Percentiles rank a stretch among this genome's conserved stretches.
Conservation (phyloP, 2,113 vertebrate species). For the Haemorhous mexicanus region DNA sequence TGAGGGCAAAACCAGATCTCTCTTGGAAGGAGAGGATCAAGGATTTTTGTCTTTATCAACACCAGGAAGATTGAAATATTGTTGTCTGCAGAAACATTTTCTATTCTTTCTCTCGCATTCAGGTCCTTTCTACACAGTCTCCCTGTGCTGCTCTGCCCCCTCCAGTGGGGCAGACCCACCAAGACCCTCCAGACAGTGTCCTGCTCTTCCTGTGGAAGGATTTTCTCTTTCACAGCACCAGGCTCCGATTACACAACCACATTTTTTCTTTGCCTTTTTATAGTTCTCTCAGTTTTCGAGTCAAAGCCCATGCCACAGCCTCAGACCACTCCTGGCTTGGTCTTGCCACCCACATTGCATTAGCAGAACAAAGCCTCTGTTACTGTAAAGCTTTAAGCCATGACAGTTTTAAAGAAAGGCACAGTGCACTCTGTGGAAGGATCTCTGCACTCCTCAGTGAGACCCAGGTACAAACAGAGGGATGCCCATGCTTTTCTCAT, state of each 20-base stretch:
- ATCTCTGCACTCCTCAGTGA: not conserved
- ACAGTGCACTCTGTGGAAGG: not conserved
- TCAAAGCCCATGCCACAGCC: not conserved
- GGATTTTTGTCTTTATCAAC: not conserved
- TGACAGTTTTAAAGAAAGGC: not conserved
- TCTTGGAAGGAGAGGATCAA: not conserved
- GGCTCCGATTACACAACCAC: conserved; percentile 19
- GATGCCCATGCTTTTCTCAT: not conserved
- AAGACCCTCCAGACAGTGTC: not conserved
- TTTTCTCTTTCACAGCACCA: not conserved
- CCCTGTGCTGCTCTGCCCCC: not conserved
- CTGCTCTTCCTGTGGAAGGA: not conserved
- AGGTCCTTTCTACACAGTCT: not conserved
- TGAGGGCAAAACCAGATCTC: not conserved
- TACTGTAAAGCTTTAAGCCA: conserved; percentile 16
- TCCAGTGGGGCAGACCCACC: not conserved
- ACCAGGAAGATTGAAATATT: not conserved
- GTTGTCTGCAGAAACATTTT: not conserved
- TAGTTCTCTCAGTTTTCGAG: not conserved
- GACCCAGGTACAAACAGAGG: not conserved
- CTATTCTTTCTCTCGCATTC: not conserved
- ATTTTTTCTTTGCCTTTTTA: conserved; percentile 30
- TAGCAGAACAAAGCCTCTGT: conserved; percentile 41
- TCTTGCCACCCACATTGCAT: conserved; percentile 52
- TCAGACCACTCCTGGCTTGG: conserved; percentile 18